Evolutionary conservation across 1,140 invertebrate genomes (phyloP), one percentile per base, ranked within the genome.

Genomic region (Zaprionus davidi): DNA sequence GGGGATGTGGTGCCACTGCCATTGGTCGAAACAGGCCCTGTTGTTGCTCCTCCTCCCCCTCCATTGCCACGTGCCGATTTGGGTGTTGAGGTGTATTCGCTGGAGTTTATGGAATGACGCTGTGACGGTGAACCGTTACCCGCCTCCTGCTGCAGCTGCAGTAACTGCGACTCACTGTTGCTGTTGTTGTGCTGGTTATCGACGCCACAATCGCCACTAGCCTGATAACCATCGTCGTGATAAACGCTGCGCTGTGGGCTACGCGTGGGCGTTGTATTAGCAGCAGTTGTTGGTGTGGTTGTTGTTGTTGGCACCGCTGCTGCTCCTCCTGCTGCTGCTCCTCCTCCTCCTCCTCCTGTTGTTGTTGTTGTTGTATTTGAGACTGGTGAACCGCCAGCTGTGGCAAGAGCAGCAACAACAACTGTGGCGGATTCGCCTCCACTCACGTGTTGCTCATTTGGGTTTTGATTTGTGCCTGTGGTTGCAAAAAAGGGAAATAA

Each of bases 401-500:
- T 71, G 60, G 53, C 78, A 68, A 41, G 15, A 41, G 51, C 78
- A 68, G n/a, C 38, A 46, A 64, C 69, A 77, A 69, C 78, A 65
- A 73, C 49, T 76, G 68, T 68, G 65, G 78, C 70, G 26, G 78
- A 57, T 36, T 87, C 84, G 64, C 20, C 41, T 46, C 41, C 46
- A n/a, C 49, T 88, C 85, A 90, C 81, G 78, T 84, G 90, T 76
- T 80, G 81, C 66, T 92, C 91, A 92, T 81, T 92, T 82, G 75
- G 68, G 75, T 91, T 91, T 88, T 79, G 83, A 83, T 88, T 92
- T 84, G 87, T 79, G 82, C 85, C 90, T 92, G 57, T 92, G 57
- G 26, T 70, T 22, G 41, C 20, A 67, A 57, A 51, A 65, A 65
- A 72, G 41, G 41, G n/a, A 56, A 41, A 60, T 12, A n/a, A 56